Conservation (phyloP, 2,113 vertebrate species). For the Phoxinus phoxinus region DNA sequence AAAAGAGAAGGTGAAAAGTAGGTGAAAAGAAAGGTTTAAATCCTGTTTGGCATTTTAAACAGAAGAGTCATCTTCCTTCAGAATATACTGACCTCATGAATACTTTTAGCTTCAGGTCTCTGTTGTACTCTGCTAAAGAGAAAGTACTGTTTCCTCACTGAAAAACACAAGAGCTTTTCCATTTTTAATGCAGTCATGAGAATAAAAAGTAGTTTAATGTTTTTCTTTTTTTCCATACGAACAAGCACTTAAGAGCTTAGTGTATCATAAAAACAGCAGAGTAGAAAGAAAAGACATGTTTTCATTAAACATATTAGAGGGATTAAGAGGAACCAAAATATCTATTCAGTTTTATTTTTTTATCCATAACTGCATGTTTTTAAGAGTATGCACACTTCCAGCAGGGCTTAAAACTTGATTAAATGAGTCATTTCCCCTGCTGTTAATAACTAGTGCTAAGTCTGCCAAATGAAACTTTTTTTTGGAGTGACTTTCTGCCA, state of each 20-base stretch:
- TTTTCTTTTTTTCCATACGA: constrained; percentile 4
- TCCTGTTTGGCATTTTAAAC: neutral
- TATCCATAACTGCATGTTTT: constrained; percentile 12
- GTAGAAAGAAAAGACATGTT: constrained; percentile 18
- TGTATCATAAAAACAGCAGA: constrained; percentile 18
- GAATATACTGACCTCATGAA: neutral
- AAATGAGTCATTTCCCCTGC: constrained; percentile 39
- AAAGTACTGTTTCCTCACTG: constrained; percentile 21
- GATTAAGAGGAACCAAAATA: constrained; percentile 38
- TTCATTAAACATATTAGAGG: constrained; percentile 43
- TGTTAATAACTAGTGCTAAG: constrained; percentile 44
- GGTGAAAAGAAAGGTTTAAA: too few relatives aligned
- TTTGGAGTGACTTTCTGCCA: constrained; percentile 41
- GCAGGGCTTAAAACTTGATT: constrained; percentile 33
- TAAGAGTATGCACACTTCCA: neutral
- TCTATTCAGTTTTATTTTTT: constrained; percentile 19
- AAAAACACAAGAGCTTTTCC: constrained; percentile 11
- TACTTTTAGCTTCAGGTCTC: neutral
- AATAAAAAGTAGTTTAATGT: constrained; percentile 23
- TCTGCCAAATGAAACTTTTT: constrained; percentile 43
- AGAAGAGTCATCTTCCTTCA: neutral
- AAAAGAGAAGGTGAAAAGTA: too few relatives aligned
- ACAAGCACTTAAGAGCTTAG: neutral
- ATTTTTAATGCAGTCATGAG: constrained; percentile 22
- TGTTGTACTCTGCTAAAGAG: neutral